A percentile compares a stretch with the other conserved stretches of the same genome.
These are phyloP conservation scores for Sula dactylatra DNA, from an alignment of 2,113 vertebrate genomes.

Conservation along the genomic window DNA sequence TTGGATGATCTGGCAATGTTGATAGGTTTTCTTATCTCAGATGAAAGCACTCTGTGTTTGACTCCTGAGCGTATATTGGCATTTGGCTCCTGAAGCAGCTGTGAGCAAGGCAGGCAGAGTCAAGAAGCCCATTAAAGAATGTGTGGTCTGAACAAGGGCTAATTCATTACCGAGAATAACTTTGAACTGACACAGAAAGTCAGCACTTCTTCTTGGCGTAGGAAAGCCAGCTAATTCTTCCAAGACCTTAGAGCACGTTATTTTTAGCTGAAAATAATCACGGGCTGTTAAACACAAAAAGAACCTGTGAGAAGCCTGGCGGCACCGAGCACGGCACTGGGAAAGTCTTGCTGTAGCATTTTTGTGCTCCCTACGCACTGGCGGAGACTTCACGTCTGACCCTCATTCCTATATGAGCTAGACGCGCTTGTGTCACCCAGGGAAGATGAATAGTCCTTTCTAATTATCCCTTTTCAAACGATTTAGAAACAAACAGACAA, in stretches of 20 bases:
- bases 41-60: background rate
- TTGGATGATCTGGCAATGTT: background rate
- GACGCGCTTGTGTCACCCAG: background rate
- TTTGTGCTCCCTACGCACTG: rapidly evolving
- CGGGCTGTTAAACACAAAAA: background rate
- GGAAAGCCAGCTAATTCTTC: background rate
- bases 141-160: background rate
- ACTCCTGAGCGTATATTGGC: background rate
- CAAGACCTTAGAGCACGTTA: background rate
- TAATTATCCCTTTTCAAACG: background rate
- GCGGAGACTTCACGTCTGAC: background rate
- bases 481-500: background rate
- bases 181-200: conserved; percentile 17
- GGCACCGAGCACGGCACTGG: rapidly evolving
- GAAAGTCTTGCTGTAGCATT: background rate
- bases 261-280: conserved; percentile 14
- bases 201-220: background rate
- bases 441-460: background rate
- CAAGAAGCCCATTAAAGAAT: background rate
- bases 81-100: background rate
- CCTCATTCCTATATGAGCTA: background rate
- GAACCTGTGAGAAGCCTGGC: background rate
- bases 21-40: background rate
- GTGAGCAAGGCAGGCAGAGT: background rate
- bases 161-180: background rate